phyloP scores from a whole-genome alignment of 2,888 invertebrate genomes.

The Philaethria dido region DNA sequence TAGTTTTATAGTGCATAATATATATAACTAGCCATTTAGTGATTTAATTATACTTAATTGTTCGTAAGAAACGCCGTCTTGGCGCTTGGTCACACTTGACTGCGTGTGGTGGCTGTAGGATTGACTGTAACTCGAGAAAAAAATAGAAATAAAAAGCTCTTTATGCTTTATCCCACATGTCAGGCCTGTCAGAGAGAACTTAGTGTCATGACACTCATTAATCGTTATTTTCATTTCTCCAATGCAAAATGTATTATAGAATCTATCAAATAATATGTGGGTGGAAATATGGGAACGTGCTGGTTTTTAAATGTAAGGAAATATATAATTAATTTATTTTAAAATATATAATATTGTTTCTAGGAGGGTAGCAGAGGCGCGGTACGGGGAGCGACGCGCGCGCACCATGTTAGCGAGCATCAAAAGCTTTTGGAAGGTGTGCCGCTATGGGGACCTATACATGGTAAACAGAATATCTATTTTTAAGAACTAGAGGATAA shows the following conservation, averaged over 20 bases:
- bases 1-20: constrained; percentile 3
- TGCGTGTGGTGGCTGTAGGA: neutral
- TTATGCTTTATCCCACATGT: too few species aligned
- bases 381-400: constrained; percentile 61
- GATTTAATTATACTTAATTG: neutral
- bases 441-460: constrained; percentile 79
- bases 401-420: constrained; percentile 77
- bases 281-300: too few species aligned
- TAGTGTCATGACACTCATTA: too few species aligned
- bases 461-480: constrained; percentile 61
- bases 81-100: neutral
- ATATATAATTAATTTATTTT: neutral
- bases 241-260: too few species aligned
- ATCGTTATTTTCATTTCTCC: too few species aligned
- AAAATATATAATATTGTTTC: constrained; percentile 37
- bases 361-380: constrained; percentile 64
- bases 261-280: too few species aligned
- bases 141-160: too few species aligned
- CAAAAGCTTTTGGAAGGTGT: constrained; percentile 81
- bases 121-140: neutral
- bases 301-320: neutral
- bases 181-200: too few species aligned
- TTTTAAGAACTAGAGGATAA: too few species aligned
- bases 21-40: neutral
- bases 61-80: neutral